phyloP scores from a whole-genome alignment of 2,888 invertebrate species.

The Calliphora vomitoria region DNA sequence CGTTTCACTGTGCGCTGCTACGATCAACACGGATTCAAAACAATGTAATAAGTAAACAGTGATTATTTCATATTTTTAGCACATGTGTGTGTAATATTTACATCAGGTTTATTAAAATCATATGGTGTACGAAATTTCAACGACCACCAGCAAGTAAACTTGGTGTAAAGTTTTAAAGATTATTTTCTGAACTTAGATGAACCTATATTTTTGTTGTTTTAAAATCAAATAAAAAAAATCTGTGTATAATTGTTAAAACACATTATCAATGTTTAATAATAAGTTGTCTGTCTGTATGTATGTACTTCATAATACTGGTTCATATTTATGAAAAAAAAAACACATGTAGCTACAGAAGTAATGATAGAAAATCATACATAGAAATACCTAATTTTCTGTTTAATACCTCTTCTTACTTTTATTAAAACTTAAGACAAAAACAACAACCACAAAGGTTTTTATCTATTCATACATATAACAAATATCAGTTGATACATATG shows the following conservation, averaged over 20 bases:
- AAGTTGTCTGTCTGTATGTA: background rate
- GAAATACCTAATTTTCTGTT: background rate
- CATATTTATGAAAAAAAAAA: background rate
- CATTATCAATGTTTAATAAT: background rate
- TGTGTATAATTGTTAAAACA: background rate
- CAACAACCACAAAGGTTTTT: constrained; percentile 4
- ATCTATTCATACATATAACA: background rate
- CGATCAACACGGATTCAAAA: background rate
- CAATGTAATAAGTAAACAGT: background rate
- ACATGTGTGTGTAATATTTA: background rate
- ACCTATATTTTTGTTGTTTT: constrained; percentile 5
- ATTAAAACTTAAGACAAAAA: background rate
- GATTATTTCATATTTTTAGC: background rate
- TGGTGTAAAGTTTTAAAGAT: constrained; percentile 16
- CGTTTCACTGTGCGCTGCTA: no score
- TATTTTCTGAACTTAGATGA: constrained; percentile 31
- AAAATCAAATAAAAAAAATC: background rate
- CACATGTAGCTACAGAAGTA: constrained; percentile 1
- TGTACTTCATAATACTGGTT: background rate
- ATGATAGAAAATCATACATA: background rate
- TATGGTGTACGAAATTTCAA: background rate
- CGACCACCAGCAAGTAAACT: constrained; percentile 44
- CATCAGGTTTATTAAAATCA: background rate
- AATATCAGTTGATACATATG: background rate
- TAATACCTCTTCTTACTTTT: background rate